These are phyloP conservation scores for Nesidiocoris tenuis DNA, from an alignment of 2,888 invertebrate genomes.

Conservation along the genomic window DNA sequence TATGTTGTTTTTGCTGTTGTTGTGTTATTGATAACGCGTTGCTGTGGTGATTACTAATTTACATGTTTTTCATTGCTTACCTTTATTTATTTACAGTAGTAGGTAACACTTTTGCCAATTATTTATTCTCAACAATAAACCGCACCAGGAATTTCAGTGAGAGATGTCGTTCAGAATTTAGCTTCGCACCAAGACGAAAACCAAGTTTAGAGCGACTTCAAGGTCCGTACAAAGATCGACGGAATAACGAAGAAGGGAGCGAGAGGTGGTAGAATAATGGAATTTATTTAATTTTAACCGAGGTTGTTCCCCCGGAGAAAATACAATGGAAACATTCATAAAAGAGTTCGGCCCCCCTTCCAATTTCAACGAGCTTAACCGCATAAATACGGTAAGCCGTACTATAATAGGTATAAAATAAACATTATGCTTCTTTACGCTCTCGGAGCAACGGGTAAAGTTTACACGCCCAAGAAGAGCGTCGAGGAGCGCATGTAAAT, in stretches of 20 bases:
- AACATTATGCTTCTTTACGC: not conserved
- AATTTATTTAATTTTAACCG: not conserved
- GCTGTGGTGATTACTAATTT: too few species aligned
- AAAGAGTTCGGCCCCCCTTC: not conserved
- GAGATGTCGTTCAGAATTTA: too few species aligned
- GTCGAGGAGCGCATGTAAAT: not conserved
- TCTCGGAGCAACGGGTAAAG: not conserved
- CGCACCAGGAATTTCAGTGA: too few species aligned
- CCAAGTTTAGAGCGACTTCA: too few species aligned
- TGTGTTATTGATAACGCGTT: too few species aligned
- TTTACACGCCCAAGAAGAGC: not conserved
- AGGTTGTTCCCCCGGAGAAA: not conserved
- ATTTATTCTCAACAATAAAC: too few species aligned
- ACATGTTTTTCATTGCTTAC: too few species aligned
- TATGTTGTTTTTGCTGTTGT: too few species aligned
- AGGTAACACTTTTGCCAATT: too few species aligned
- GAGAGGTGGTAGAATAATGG: not conserved
- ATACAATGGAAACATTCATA: not conserved
- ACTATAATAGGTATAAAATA: not conserved
- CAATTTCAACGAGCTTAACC: not conserved
- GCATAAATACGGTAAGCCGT: not conserved
- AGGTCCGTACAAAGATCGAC: not conserved
- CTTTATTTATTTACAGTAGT: too few species aligned
- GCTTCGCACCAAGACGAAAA: too few species aligned
- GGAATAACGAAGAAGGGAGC: not conserved